Percentiles rank a stretch among this genome's conserved stretches.
Evolutionary conservation across 35 echinoderm and acorn worm genomes (phyloP).

Genomic region (Apostichopus parvimensis): DNA sequence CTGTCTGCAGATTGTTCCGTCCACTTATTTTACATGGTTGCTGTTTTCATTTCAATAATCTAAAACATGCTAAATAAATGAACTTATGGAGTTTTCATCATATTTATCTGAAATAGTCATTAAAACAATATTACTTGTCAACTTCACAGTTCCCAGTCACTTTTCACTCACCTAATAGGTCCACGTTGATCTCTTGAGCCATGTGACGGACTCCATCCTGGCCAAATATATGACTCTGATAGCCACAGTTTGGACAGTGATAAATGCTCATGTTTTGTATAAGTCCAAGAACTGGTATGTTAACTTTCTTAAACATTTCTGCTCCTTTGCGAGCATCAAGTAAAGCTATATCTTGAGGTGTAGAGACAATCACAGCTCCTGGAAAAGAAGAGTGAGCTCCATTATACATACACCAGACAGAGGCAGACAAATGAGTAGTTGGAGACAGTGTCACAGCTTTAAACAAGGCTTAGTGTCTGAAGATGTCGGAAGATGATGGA

Average conservation of each 20-base stretch:
- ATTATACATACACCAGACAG: too few species aligned
- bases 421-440: too few species aligned
- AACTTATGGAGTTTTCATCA: neutral
- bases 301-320: constrained; percentile 96
- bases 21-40: too few species aligned
- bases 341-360: constrained; percentile 97
- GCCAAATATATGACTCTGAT: constrained; percentile 94
- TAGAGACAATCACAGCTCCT: constrained; percentile 96
- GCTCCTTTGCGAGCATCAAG: constrained; percentile 92
- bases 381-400: neutral
- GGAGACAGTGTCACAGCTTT: too few species aligned
- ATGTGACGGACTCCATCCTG: constrained; percentile 68
- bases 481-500: too few species aligned
- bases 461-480: too few species aligned
- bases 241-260: constrained; percentile 93
- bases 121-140: neutral
- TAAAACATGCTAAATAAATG: too few species aligned
- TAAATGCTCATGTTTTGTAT: constrained; percentile 98
- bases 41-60: neutral
- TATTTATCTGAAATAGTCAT: neutral
- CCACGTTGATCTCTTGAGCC: constrained; percentile 73
- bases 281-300: constrained; percentile 85
- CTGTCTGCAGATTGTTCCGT: too few species aligned
- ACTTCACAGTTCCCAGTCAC: neutral
- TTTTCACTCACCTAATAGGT: constrained; percentile 74